phyloP scores from a whole-genome alignment of 2,888 invertebrate species.

The Pseudococcus jackbeardsleyi region DNA sequence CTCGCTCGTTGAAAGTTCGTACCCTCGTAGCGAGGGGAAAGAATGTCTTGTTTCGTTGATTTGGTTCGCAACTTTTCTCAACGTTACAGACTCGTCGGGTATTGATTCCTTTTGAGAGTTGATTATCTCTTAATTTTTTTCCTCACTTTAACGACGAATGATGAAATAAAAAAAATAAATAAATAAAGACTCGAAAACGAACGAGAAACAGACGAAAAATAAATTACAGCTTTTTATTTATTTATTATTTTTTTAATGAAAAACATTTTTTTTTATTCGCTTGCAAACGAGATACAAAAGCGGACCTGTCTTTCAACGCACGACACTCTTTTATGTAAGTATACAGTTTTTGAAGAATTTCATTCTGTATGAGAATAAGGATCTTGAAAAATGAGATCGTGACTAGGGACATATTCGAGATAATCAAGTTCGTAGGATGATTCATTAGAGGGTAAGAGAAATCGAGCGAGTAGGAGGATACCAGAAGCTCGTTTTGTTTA shows the following conservation, averaged over 20 bases:
- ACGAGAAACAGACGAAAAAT: background rate
- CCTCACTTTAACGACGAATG: background rate
- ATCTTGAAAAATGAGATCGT: conserved; percentile 15
- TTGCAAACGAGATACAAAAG: background rate
- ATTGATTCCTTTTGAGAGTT: background rate
- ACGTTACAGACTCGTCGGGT: background rate
- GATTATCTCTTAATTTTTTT: background rate
- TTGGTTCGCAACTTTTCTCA: background rate
- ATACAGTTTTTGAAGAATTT: background rate
- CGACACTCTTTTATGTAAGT: background rate
- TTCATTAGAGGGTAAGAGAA: background rate
- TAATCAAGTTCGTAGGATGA: background rate
- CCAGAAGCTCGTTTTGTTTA: background rate
- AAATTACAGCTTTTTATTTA: conserved; percentile 5
- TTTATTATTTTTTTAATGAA: background rate
- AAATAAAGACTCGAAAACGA: background rate
- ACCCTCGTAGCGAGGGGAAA: background rate
- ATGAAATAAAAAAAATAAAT: conserved; percentile 1
- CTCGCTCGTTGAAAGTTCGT: background rate
- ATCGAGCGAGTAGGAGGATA: background rate
- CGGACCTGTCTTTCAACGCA: background rate
- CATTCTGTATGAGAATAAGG: background rate
- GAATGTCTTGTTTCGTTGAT: background rate
- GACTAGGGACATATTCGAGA: background rate
- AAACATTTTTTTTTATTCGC: background rate